Evolutionary conservation across 2,113 vertebrate genomes (phyloP), one percentile per base, ranked within the genome.

Genomic region (Rhinoderma darwinii): DNA sequence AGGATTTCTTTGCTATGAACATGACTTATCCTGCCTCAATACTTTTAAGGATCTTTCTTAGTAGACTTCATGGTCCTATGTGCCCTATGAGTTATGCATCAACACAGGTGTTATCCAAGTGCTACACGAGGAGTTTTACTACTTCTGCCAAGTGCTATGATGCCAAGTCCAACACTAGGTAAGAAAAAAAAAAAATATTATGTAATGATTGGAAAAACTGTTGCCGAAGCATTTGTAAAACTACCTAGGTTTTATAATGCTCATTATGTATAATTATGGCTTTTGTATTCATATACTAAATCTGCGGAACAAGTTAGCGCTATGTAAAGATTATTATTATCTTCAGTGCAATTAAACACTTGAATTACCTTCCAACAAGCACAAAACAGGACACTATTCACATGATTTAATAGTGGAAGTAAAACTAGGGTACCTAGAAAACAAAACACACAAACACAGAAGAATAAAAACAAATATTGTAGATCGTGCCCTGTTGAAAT

Each of bases 161-260:
- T 47, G 30, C 41, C 73, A 37, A 47, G 27, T 63, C 56, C 30
- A 79, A 30, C 43, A 50, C 25, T 70, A 76, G 84, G 84, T 86
- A 72, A 86, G 59, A 56, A 12, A 14, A 39, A 76, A 18, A 4
- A 50, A 32, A 54, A 2, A 10, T 1, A 0, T 37, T 5, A 35
- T 27, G 6, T 37, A 56, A 25, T 20, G 8, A 61, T 4, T 41
- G 35, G 2, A 11, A 77, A 50, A 50, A 8, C 47, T 72, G 17
- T 7, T 12, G n/a, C n/a, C n/a, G n/a, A 44, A 47, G 43, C 18
- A 39, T 75, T 11, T 50, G 14, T 25, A 50, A 30, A 25, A 7
- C 20, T 6, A 9, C 4, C 20, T 7, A n/a, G 3, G 3, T 56
- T 20, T 56, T 11, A 22, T 56, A 22, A 1, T 56, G 4, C 20